These are phyloP conservation scores for Manacus vitellinus DNA, from an alignment of 2,113 vertebrate genomes.

Conservation along the genomic window DNA sequence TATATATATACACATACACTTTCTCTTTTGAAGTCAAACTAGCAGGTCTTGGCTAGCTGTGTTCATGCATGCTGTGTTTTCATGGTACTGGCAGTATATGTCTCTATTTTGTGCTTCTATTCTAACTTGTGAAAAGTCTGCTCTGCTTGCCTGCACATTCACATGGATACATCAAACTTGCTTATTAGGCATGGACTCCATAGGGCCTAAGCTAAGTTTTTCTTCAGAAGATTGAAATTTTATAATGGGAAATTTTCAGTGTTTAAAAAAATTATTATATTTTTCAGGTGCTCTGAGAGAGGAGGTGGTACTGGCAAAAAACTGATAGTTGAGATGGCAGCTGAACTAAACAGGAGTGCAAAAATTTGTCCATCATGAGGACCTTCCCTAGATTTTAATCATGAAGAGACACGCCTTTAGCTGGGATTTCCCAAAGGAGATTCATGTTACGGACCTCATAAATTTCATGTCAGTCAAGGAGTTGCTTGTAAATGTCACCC, in stretches of 20 bases:
- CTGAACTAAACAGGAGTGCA: background rate
- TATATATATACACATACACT: accelerated
- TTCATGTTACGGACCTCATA: background rate
- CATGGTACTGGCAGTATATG: background rate
- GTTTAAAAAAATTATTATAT: background rate
- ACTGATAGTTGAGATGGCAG: background rate
- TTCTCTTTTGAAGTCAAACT: background rate
- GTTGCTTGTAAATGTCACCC: background rate
- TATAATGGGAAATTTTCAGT: background rate
- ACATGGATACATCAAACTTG: background rate
- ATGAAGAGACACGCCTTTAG: background rate
- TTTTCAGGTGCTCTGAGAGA: background rate
- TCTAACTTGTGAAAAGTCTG: background rate
- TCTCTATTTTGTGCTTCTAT: background rate
- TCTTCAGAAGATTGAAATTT: background rate
- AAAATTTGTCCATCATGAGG: background rate
- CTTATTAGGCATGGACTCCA: background rate
- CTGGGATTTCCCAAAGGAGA: background rate
- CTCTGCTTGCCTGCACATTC: background rate
- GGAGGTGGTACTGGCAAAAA: background rate
- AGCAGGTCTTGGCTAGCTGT: background rate
- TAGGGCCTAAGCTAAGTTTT: background rate
- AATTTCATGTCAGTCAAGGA: background rate
- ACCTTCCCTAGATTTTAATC: background rate
- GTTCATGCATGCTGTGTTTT: background rate